These are phyloP conservation scores for Oscheius sp. DNA, from an alignment of 2,888 invertebrate genomes.

Conservation along the genomic window DNA sequence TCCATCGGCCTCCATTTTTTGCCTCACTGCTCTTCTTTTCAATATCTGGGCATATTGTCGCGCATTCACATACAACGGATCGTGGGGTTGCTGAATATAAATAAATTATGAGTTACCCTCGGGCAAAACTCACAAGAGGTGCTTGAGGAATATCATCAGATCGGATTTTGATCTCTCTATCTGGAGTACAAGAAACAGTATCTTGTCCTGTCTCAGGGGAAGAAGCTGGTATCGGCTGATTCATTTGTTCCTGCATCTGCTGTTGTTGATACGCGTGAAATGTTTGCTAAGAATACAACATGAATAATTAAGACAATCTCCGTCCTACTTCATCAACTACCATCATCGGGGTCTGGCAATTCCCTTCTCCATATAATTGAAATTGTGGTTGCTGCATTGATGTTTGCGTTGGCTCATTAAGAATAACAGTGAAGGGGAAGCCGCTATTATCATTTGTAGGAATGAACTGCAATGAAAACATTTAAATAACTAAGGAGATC, in stretches of 20 bases:
- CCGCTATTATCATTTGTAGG: slow-evolving; percentile 10
- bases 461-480: slow-evolving; percentile 26
- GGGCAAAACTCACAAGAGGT: background rate
- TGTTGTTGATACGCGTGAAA: background rate
- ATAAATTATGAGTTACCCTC: background rate
- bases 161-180: too few species aligned
- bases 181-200: background rate
- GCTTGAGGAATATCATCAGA: too few species aligned
- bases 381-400: background rate
- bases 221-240: slow-evolving; percentile 4
- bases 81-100: slow-evolving; percentile 76
- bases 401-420: background rate
- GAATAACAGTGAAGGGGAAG: slow-evolving; percentile 25
- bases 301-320: background rate
- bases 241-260: background rate
- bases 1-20: slow-evolving; percentile 91
- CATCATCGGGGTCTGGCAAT: background rate
- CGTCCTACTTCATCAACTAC: slow-evolving; percentile 10
- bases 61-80: slow-evolving; percentile 96
- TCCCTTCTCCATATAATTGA: slow-evolving; percentile 5
- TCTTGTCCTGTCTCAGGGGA: slow-evolving; percentile 12
- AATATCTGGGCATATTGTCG: slow-evolving; percentile 96
- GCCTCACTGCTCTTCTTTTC: slow-evolving; percentile 91
- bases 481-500: too few species aligned
- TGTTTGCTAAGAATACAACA: slow-evolving; percentile 12